These are phyloP conservation scores for Bufo gargarizans DNA, from an alignment of 2,113 vertebrate species.

Conservation along the genomic window DNA sequence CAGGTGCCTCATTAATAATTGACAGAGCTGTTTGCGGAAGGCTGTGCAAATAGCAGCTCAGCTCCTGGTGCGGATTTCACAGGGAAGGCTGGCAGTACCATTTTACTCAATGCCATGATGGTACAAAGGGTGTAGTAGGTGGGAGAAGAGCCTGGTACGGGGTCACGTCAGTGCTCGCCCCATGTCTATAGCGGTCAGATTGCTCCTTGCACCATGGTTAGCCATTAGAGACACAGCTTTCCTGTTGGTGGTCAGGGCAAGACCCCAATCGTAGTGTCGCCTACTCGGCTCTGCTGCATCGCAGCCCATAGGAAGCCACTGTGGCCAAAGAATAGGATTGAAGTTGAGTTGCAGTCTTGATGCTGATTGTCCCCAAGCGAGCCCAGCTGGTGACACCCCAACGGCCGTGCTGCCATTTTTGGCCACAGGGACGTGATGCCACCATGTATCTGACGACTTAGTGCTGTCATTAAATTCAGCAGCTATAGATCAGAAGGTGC, in stretches of 20 bases:
- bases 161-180: not conserved
- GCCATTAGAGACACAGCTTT: not conserved
- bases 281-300: not conserved
- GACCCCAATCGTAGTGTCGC: not conserved
- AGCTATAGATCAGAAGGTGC: no score
- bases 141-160: slow-evolving; percentile 12
- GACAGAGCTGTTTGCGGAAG: slow-evolving; percentile 62
- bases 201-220: not conserved
- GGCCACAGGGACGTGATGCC: no score
- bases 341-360: no score
- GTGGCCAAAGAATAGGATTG: no score
- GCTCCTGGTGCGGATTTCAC: slow-evolving; percentile 30
- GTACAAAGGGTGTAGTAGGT: slow-evolving; percentile 26
- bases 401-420: no score
- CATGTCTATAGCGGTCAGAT: not conserved
- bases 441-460: no score
- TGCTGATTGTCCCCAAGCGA: no score
- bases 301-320: not conserved
- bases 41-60: slow-evolving; percentile 51
- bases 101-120: slow-evolving; percentile 22
- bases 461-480: no score
- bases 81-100: slow-evolving; percentile 56
- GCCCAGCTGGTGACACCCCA: no score
- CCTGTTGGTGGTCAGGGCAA: not conserved
- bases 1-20: slow-evolving; percentile 70